Evolutionary conservation across 2,797 vertebrate species (phyloP), one percentile per base, ranked within the genome.

Genomic region (Amblyopsis hoosieri): DNA sequence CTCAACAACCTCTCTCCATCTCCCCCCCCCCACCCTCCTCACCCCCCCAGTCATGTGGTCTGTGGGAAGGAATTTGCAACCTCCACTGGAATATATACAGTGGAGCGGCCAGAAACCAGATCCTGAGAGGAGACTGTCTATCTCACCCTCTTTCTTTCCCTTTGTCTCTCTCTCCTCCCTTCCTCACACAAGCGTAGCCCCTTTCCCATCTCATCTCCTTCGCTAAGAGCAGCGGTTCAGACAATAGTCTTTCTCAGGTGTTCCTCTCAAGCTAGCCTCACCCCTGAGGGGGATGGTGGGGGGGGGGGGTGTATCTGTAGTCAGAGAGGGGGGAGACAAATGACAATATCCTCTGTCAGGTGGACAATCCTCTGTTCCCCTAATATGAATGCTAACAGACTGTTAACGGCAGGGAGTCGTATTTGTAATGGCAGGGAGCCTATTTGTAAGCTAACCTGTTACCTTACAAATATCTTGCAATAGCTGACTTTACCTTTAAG

Each of bases 1-100:
- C 33, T 73, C 76, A 74, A 83, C 83, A 84, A 83, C 12, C 9
- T 3, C 15, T 19, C 15, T 15, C 3, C 12, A 55, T 33, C 2
- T 11, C 5, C 52, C 14, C 5, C 52, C 14, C 14, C 45, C 11
- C 13, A 8, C 52, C n/a, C 58, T 71, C 69, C 48, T 71, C 52
- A 77, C 61, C 59, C 76, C 60, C 67, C 19, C 66, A 84, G 82
- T 86, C 80, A 84, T 88, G 87, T 86, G 88, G 79, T 89, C 66
- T 80, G 62, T 61, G 85, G 75, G 80, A 49, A 85, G 86, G 86
- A 90, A 90, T 90, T 85, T 87, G 81, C 84, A 87, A 67, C 85
- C 81, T 87, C 76, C 81, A 71, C 83, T 90, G 85, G 80, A 89
- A 86, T 83, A 37, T 37, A 87, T 84, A 87, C 79, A 80, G 78